phyloP scores from a whole-genome alignment of 2,797 vertebrate genomes.

The Emys orbicularis region DNA sequence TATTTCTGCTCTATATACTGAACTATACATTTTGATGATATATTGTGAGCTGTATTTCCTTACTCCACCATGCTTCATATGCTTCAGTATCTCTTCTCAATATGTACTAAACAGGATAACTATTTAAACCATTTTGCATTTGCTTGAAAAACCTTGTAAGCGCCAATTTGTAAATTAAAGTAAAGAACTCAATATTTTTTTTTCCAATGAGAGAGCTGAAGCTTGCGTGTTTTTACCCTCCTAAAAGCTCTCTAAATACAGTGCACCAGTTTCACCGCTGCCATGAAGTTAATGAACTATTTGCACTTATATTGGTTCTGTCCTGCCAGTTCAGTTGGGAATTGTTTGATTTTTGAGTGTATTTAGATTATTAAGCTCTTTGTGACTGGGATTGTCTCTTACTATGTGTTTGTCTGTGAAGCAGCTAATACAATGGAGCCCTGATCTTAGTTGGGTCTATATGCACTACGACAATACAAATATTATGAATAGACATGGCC shows the following conservation, averaged over 20 bases:
- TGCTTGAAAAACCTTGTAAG: not conserved
- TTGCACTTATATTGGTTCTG: not conserved
- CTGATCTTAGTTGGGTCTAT: not conserved
- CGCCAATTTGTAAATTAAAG: not conserved
- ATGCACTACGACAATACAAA: not conserved
- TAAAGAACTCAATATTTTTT: not conserved
- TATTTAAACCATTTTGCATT: not conserved
- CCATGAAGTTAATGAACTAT: not conserved
- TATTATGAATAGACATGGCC: not conserved
- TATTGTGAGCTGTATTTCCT: not conserved
- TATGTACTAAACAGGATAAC: not conserved
- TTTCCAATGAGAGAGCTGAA: not conserved
- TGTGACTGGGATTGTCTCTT: not conserved
- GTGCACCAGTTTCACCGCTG: not conserved
- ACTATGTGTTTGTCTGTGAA: not conserved
- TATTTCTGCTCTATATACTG: conserved; percentile 6
- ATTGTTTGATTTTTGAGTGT: not conserved
- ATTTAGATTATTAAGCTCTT: not conserved
- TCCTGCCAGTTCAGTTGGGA: not conserved
- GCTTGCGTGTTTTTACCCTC: not conserved
- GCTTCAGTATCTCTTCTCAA: not conserved
- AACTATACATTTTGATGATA: conserved; percentile 26
- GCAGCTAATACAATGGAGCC: not conserved
- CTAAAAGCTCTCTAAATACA: not conserved
- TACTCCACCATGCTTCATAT: not conserved